Evolutionary conservation across 1,140 invertebrate genomes (phyloP).

Genomic region (Mylabris phalerata): DNA sequence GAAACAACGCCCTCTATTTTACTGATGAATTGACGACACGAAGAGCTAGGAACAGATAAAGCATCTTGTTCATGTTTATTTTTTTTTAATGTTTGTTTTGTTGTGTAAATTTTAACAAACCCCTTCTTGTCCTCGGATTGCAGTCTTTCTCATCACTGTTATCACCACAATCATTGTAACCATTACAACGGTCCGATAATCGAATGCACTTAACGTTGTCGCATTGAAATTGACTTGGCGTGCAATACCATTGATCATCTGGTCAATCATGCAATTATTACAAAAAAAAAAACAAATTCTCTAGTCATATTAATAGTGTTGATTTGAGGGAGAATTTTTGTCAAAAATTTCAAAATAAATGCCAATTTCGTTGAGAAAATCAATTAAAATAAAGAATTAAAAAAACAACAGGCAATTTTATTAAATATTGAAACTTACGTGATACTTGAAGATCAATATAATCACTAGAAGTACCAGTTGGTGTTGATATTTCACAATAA

Average conservation of each 20-base stretch:
- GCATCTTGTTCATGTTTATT: background rate
- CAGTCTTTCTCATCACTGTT: slow-evolving; percentile 66
- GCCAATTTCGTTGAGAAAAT: background rate
- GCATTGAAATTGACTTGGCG: slow-evolving; percentile 54
- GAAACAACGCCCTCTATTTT: slow-evolving; percentile 14
- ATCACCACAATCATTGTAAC: slow-evolving; percentile 60
- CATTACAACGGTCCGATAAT: slow-evolving; percentile 58
- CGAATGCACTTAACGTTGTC: slow-evolving; percentile 54
- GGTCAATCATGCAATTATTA: slow-evolving; percentile 29
- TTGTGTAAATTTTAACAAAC: slow-evolving; percentile 28
- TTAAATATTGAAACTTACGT: slow-evolving; percentile 53
- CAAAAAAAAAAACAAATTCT: slow-evolving; percentile 6
- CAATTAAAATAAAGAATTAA: too few species aligned
- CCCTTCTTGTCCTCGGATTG: slow-evolving; percentile 35
- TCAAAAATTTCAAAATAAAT: background rate
- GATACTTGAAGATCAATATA: slow-evolving; percentile 61
- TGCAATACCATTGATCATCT: slow-evolving; percentile 36
- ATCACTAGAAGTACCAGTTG: slow-evolving; percentile 48
- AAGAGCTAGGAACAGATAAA: slow-evolving; percentile 18
- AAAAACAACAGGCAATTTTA: background rate
- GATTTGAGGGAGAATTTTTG: background rate
- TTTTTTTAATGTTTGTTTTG: too few species aligned
- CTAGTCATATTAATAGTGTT: background rate
- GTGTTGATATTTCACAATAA: slow-evolving; percentile 54
- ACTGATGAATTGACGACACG: slow-evolving; percentile 8